These are phyloP conservation scores for Mus pahari DNA, from an alignment of 2,113 vertebrate genomes.

Conservation along the genomic window DNA sequence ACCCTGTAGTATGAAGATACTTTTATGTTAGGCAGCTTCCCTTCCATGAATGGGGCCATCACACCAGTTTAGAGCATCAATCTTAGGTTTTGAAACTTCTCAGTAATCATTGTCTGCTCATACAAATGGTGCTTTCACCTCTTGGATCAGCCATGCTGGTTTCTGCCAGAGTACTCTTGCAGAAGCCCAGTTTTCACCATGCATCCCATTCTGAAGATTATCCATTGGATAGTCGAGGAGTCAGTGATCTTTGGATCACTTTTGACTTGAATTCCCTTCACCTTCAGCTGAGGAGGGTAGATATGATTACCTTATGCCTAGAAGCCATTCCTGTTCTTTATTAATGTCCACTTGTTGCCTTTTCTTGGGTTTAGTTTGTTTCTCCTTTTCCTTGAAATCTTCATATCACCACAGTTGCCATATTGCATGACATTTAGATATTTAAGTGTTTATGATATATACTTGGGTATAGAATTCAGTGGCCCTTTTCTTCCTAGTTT, in stretches of 20 bases:
- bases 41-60: neutral
- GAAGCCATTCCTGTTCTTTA: neutral
- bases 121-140: neutral
- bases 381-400: slow-evolving; percentile 1
- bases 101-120: neutral
- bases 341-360: neutral
- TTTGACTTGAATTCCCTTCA: neutral
- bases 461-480: slow-evolving; percentile 6
- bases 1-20: neutral
- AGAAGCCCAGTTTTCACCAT: neutral
- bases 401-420: neutral
- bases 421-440: neutral
- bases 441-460: neutral
- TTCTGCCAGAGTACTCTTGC: neutral
- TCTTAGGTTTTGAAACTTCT: neutral
- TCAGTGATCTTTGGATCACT: neutral
- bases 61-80: neutral
- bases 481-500: neutral
- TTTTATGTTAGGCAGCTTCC: neutral
- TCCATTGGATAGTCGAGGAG: neutral
- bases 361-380: neutral
- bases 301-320: neutral
- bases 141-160: neutral
- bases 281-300: neutral
- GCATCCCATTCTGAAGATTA: neutral